Conservation (phyloP, 2,113 vertebrate genomes). For the Platichthys flesus region DNA sequence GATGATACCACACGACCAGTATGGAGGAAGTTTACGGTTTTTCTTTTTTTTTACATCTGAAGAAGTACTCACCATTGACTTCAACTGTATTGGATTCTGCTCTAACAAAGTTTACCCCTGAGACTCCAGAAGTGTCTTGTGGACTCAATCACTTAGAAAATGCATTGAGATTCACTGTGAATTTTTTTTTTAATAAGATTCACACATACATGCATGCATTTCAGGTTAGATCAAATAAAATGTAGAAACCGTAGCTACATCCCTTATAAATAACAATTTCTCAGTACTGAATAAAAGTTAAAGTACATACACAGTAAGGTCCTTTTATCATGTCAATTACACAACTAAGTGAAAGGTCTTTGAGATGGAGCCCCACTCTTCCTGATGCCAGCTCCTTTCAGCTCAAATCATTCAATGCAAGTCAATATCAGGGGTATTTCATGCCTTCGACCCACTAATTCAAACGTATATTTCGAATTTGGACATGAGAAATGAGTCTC, state of each 20-base stretch:
- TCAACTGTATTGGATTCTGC: too few relatives aligned
- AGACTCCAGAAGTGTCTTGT: too few relatives aligned
- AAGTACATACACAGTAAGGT: too few relatives aligned
- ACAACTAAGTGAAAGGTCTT: slow-evolving; percentile 46
- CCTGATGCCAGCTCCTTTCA: slow-evolving; percentile 63
- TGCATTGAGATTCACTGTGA: not conserved
- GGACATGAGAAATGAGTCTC: not conserved
- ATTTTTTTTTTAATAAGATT: not conserved
- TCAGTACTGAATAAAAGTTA: too few relatives aligned
- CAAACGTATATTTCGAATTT: not conserved
- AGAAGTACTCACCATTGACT: too few relatives aligned
- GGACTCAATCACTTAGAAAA: not conserved
- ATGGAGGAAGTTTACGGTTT: too few relatives aligned
- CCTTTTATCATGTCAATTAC: not conserved
- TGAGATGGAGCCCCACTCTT: slow-evolving; percentile 69
- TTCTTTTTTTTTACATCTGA: too few relatives aligned
- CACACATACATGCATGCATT: not conserved
- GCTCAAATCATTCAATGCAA: slow-evolving; percentile 66
- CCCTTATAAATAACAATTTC: too few relatives aligned
- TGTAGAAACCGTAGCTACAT: not conserved
- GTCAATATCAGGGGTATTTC: slow-evolving; percentile 65
- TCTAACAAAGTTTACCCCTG: too few relatives aligned
- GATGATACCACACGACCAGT: too few relatives aligned
- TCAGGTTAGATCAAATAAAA: not conserved
- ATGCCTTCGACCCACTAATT: slow-evolving; percentile 58